Evolutionary conservation across 2,113 vertebrate species (phyloP).

Genomic region (Thamnophis sirtalis): DNA sequence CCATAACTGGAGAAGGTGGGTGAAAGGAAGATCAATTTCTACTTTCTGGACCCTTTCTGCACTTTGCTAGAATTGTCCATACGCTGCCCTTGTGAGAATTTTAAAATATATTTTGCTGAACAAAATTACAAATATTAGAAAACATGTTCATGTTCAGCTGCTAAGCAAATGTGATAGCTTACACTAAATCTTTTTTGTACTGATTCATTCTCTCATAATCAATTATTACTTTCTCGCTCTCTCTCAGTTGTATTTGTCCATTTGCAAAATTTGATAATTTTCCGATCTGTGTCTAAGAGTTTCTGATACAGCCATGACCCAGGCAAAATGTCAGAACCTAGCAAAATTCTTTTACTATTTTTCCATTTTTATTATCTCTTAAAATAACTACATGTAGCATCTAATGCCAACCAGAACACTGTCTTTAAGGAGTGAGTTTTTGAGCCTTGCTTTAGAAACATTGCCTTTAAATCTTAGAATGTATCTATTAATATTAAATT

Average conservation of each 20-base stretch:
- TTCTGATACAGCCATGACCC: neutral
- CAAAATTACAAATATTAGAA: neutral
- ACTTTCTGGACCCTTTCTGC: neutral
- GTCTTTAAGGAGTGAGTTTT: neutral
- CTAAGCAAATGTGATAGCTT: neutral
- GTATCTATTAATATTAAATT: neutral
- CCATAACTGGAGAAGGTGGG: constrained; percentile 11
- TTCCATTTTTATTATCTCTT: neutral
- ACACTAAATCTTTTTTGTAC: neutral
- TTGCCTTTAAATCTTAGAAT: neutral
- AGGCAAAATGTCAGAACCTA: neutral
- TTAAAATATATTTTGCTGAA: neutral
- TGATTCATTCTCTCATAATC: neutral
- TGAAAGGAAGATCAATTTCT: neutral
- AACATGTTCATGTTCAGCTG: neutral
- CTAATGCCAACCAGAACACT: neutral
- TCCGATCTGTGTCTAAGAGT: neutral
- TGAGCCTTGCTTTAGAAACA: neutral
- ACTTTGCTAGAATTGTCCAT: neutral
- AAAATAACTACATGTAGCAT: neutral
- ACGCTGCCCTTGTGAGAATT: neutral
- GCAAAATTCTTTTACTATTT: neutral
- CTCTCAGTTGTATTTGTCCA: neutral
- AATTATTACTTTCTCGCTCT: neutral
- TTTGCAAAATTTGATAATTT: neutral